A percentile compares a stretch with the other conserved stretches of the same genome.
phyloP scores from a whole-genome alignment of 2,797 vertebrate genomes.

The Diplodus sargus region DNA sequence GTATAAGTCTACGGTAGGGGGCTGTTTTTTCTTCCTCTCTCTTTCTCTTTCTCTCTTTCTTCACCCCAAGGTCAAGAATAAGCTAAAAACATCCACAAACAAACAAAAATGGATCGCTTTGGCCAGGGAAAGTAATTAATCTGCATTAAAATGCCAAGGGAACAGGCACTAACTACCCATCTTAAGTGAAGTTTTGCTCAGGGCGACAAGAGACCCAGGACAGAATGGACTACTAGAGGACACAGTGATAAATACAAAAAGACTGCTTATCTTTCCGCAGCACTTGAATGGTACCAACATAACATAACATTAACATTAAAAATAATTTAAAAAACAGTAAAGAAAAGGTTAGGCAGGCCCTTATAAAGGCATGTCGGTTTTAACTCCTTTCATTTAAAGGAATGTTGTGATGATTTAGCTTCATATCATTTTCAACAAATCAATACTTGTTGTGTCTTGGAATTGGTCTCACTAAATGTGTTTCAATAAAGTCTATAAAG shows the following conservation, averaged over 20 bases:
- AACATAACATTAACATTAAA: too few species aligned
- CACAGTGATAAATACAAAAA: constrained; percentile 62
- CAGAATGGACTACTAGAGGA: constrained; percentile 63
- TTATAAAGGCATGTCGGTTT: neutral
- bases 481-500: neutral
- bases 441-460: neutral
- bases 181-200: constrained; percentile 70
- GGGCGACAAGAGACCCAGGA: constrained; percentile 66
- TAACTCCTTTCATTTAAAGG: neutral
- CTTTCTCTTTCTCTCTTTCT: constrained; percentile 73
- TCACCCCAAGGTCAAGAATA: constrained; percentile 90
- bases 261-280: constrained; percentile 33
- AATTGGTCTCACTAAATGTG: neutral
- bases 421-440: neutral
- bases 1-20: constrained; percentile 92
- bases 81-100: constrained; percentile 89
- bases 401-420: constrained; percentile 6
- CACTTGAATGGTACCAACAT: constrained; percentile 20
- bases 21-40: constrained; percentile 66
- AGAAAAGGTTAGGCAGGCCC: constrained; percentile 1
- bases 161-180: constrained; percentile 73
- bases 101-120: constrained; percentile 89
- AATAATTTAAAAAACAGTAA: neutral
- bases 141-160: constrained; percentile 85
- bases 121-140: constrained; percentile 89